phyloP scores from a whole-genome alignment of 2,797 vertebrate species.

The Mus caroli region DNA sequence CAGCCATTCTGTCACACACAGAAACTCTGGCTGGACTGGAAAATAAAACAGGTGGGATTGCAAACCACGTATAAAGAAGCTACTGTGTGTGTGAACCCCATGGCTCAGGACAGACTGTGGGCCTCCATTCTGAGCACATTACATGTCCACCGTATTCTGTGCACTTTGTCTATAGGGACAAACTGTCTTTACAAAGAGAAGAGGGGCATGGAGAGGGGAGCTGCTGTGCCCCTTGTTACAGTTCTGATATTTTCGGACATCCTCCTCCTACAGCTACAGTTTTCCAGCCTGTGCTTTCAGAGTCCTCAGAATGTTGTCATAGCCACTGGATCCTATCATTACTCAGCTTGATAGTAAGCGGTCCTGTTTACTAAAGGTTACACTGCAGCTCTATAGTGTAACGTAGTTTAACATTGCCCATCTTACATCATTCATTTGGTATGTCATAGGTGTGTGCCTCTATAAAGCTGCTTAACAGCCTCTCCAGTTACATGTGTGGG shows the following conservation, averaged over 20 bases:
- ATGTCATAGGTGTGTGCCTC: background rate
- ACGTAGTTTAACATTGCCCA: background rate
- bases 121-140: background rate
- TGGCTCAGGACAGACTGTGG: background rate
- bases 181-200: background rate
- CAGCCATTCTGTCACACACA: background rate
- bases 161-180: background rate
- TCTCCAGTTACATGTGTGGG: background rate
- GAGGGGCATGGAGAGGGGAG: background rate
- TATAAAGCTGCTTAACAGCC: constrained; percentile 10
- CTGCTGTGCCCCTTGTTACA: no score
- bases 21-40: background rate
- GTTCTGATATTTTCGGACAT: background rate
- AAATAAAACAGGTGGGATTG: background rate
- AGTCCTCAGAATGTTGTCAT: background rate
- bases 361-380: background rate
- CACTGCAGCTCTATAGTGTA: background rate
- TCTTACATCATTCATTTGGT: constrained; percentile 4
- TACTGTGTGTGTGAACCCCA: background rate
- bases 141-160: background rate
- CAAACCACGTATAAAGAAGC: background rate
- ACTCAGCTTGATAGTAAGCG: background rate
- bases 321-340: background rate
- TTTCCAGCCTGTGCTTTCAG: background rate
- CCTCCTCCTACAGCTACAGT: background rate